Conservation (phyloP, 1,140 invertebrate species). For the Melipona quadrifasciata region DNA sequence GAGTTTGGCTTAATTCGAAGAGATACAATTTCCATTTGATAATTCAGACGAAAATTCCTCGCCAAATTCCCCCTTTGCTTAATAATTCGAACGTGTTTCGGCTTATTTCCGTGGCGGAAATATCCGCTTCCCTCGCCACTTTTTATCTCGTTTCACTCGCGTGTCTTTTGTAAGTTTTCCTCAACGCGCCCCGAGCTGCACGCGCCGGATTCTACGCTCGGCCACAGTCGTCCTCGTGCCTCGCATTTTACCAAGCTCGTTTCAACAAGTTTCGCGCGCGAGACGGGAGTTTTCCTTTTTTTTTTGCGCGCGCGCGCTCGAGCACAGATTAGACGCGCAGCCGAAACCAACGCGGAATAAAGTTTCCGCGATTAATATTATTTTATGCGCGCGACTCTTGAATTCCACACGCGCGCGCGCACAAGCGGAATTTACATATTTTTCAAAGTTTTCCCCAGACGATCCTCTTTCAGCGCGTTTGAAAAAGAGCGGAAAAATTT, state of each 20-base stretch:
- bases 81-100: not conserved
- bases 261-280: constrained; percentile 1
- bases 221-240: constrained; percentile 3
- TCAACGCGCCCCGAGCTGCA: not conserved
- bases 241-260: constrained; percentile 19
- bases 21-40: not conserved
- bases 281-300: not conserved
- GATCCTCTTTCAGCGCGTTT: no score
- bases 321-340: not conserved
- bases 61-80: not conserved
- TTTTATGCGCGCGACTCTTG: not conserved
- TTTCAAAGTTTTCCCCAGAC: no score
- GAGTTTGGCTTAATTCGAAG: not conserved
- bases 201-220: not conserved
- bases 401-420: not conserved
- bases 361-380: not conserved
- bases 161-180: constrained; percentile 26
- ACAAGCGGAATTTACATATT: no score
- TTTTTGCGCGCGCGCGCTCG: not conserved
- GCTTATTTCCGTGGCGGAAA: not conserved
- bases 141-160: constrained; percentile 20
- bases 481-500: no score
- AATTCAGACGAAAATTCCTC: not conserved
- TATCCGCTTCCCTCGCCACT: not conserved
- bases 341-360: not conserved